Evolutionary conservation across 1,140 invertebrate genomes (phyloP), one percentile per base, ranked within the genome.

Genomic region (Habropoda laboriosa): DNA sequence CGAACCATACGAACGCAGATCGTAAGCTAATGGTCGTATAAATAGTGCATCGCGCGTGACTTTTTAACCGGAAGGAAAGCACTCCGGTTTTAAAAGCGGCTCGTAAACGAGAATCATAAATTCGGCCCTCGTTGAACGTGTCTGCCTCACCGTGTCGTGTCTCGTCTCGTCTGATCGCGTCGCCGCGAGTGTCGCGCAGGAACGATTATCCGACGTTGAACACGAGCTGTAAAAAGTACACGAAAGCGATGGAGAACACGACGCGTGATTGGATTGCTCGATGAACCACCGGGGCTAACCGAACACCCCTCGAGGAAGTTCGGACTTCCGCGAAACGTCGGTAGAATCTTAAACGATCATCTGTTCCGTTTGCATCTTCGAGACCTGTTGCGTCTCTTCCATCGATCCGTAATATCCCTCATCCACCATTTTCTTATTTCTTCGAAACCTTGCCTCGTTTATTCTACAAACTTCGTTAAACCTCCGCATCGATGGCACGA

Each of bases 261-360:
- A 47, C 57, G 79, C 77, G 77, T 85, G 77, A 85, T 74, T 21
- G 51, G 82, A 84, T 76, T 84, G 61, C 76, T 21, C 78, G 77
- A 85, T 83, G 55, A 57, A 49, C 8, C 12, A 5, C 51, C 10
- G 51, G 8, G n/a, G 5, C 47, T 12, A 0, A 32, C 32, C 53
- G 51, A 80, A 67, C 64, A 66, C 7, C 77, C 21, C 67, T 27
- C 66, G 83, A 87, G 74, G 84, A 89, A 89, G 86, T 87, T 61
- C 67, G 64, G 72, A 90, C 86, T 90, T 90, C 84, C 81, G 88
- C 73, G 80, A 51, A 72, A 85, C 84, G 51, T 45, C 61, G 60
- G 51, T 63, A 60, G 85, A 90, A 89, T 90, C 53, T 86, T 87
- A 87, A 90, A 79, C 72, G 82, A 72, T 84, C 84, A 86, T 87